Conservation (phyloP, 2,113 vertebrate genomes). For the Cebus imitator region DNA sequence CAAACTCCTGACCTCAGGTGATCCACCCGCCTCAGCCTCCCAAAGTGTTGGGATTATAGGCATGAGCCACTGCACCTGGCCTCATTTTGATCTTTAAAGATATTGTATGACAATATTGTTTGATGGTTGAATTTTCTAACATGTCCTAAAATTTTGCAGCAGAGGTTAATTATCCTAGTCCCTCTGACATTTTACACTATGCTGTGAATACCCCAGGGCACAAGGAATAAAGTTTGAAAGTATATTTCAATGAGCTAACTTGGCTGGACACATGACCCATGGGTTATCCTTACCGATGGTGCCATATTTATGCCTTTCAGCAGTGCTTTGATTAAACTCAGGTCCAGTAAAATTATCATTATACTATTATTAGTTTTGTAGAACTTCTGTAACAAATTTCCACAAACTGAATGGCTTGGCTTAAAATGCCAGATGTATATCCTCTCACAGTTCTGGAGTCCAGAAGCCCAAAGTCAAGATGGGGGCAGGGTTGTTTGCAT, state of each 20-base stretch:
- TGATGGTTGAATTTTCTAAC: neutral
- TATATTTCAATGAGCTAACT: neutral
- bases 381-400: neutral
- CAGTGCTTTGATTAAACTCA: neutral
- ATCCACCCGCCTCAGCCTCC: neutral
- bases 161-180: neutral
- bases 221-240: neutral
- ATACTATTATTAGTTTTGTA: neutral
- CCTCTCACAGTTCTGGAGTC: neutral
- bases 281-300: neutral
- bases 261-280: neutral
- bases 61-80: too few relatives aligned
- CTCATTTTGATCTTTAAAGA: neutral
- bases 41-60: neutral
- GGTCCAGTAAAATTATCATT: neutral
- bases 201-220: neutral
- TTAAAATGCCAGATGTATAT: neutral
- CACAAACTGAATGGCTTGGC: too few relatives aligned
- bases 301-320: neutral
- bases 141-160: neutral
- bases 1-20: neutral
- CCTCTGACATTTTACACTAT: neutral
- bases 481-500: neutral
- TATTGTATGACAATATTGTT: neutral
- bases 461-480: neutral